phyloP scores from a whole-genome alignment of 2,888 invertebrate species.

The Pimpla rufipes region DNA sequence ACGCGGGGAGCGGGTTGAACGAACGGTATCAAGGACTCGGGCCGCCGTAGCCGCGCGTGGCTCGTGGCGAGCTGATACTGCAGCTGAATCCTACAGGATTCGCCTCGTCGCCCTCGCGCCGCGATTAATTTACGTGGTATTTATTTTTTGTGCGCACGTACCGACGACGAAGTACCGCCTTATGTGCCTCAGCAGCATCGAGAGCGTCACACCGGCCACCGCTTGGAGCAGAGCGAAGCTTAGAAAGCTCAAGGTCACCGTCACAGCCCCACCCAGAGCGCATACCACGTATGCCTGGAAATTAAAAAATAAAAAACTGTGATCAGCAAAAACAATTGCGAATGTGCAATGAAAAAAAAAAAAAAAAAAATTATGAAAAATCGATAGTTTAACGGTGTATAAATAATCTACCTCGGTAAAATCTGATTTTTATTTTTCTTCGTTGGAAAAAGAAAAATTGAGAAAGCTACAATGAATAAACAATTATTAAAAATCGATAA shows the following conservation, averaged over 20 bases:
- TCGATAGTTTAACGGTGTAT: too few species aligned
- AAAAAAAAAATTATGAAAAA: too few species aligned
- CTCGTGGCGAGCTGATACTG: slow-evolving; percentile 12
- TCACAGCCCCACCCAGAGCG: slow-evolving; percentile 91
- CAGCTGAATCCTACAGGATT: slow-evolving; percentile 21
- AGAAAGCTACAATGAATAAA: too few species aligned
- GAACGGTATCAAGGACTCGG: slow-evolving; percentile 63
- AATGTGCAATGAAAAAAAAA: too few species aligned
- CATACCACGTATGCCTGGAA: slow-evolving; percentile 93
- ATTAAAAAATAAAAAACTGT: slow-evolving; percentile 40
- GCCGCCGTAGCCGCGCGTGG: slow-evolving; percentile 22
- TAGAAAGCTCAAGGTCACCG: slow-evolving; percentile 90
- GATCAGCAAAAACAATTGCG: background rate
- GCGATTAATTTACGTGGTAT: slow-evolving; percentile 11
- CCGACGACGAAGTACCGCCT: slow-evolving; percentile 91
- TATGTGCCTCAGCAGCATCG: slow-evolving; percentile 92
- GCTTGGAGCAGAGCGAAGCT: slow-evolving; percentile 92
- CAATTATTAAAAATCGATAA: too few species aligned
- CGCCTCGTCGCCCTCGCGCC: slow-evolving; percentile 28
- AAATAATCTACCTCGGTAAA: too few species aligned
- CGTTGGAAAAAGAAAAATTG: too few species aligned
- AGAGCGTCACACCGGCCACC: slow-evolving; percentile 92
- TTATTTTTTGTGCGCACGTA: slow-evolving; percentile 82
- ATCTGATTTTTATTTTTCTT: too few species aligned
- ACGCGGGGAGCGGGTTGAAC: slow-evolving; percentile 50